Evolutionary conservation across 2,113 vertebrate genomes (phyloP), one percentile per base, ranked within the genome.

Genomic region (Callopanchax toddi): DNA sequence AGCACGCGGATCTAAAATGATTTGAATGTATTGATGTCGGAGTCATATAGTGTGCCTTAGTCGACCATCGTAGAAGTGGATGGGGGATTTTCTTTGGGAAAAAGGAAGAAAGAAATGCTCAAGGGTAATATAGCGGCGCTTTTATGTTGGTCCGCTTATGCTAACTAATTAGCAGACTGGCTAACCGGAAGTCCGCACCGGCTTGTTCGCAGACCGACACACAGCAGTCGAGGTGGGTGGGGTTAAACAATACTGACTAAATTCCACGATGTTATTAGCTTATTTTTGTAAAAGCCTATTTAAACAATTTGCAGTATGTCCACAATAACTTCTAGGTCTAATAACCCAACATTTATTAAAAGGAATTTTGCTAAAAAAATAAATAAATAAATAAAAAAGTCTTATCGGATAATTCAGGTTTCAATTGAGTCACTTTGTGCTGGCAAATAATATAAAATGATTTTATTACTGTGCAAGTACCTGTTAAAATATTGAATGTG

Each of bases 191-290:
- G 0, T 60, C 42, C 6, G 54, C 52, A 67, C 44, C 55, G 69
- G 68, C 29, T 23, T 54, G 65, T 61, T 65, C 71, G 49, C 73
- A 64, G 63, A 68, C 50, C 29, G 62, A 76, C 67, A 60, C 49
- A 54, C 53, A 43, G 63, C 56, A 57, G 50, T 34, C 20, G 61
- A 89, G 89, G 89, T 90, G 77, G 87, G 87, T 85, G 80, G 86
- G 66, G 84, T 69, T 49, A 46, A 43, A 17, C 8, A 12, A 49
- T 7, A 49, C 22, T 26, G 11, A 32, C 29, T 32, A 32, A 32
- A 32, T n/a, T n/a, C n/a, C n/a, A n/a, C n/a, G n/a, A n/a, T n/a
- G n/a, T n/a, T n/a, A n/a, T n/a, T n/a, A n/a, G n/a, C n/a, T n/a
- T n/a, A n/a, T n/a, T n/a, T n/a, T n/a, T n/a, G n/a, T n/a, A n/a